phyloP scores from a whole-genome alignment of 1,140 invertebrate species.

The Ptiloglossa arizonensis region DNA sequence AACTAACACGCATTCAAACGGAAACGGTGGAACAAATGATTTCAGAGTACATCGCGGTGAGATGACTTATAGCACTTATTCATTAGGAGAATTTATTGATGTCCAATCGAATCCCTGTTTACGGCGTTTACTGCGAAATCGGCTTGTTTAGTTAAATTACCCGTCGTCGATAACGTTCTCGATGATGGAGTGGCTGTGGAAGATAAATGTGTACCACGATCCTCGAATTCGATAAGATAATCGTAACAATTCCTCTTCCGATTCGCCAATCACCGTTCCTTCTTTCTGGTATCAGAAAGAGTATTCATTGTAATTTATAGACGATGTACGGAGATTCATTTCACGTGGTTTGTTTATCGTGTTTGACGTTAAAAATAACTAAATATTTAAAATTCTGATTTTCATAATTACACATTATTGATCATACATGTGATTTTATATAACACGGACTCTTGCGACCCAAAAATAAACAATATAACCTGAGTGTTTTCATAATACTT shows the following conservation, averaged over 20 bases:
- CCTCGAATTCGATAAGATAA: constrained; percentile 53
- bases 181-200: constrained; percentile 56
- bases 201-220: constrained; percentile 61
- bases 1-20: background rate
- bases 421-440: too few relatives aligned
- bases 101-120: constrained; percentile 58
- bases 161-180: constrained; percentile 53
- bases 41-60: constrained; percentile 22
- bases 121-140: constrained; percentile 40
- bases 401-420: too few relatives aligned
- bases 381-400: too few relatives aligned
- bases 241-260: background rate
- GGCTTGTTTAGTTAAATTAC: constrained; percentile 64
- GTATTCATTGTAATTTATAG: too few relatives aligned
- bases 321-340: too few relatives aligned
- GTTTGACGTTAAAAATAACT: too few relatives aligned
- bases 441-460: too few relatives aligned
- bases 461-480: too few relatives aligned
- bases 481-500: too few relatives aligned
- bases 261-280: background rate
- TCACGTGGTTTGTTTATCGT: too few relatives aligned
- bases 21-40: constrained; percentile 49
- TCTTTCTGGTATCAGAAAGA: background rate
- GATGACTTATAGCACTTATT: constrained; percentile 65
- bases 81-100: constrained; percentile 59